A percentile compares a stretch with the other conserved stretches of the same genome.
Conservation (phyloP, 1,140 invertebrate species). For the Pinna nobilis region DNA sequence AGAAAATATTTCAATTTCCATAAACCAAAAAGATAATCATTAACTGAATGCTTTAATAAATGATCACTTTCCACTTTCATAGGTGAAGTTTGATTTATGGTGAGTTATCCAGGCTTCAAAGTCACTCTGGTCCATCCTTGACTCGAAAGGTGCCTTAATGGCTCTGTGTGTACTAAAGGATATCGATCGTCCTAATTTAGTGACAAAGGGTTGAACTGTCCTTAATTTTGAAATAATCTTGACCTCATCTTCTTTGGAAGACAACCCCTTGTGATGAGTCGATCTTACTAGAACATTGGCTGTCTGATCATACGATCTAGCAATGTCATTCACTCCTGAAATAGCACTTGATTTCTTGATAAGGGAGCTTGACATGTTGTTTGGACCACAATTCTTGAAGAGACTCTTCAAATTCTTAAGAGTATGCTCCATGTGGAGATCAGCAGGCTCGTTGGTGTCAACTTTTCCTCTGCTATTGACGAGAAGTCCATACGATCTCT, state of each 20-base stretch:
- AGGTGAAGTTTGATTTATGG: neutral
- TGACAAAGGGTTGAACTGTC: neutral
- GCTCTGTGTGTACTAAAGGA: neutral
- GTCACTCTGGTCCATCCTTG: neutral
- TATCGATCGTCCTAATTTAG: neutral
- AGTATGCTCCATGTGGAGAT: constrained; percentile 17
- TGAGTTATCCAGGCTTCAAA: neutral
- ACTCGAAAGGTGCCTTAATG: too few relatives aligned
- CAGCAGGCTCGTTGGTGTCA: neutral
- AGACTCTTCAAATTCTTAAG: neutral
- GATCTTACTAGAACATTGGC: neutral
- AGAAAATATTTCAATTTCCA: too few relatives aligned
- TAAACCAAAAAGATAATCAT: too few relatives aligned
- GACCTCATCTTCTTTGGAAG: constrained; percentile 4
- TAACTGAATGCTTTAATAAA: neutral
- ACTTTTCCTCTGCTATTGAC: constrained; percentile 12
- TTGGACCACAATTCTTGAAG: neutral
- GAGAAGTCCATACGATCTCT: constrained; percentile 13
- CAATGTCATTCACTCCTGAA: constrained; percentile 10
- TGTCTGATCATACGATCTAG: constrained; percentile 3
- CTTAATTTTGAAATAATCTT: neutral
- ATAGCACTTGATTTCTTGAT: neutral
- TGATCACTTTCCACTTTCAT: constrained; percentile 6
- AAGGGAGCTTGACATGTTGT: constrained; percentile 2
- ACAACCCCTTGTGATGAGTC: neutral